A percentile compares a stretch with the other conserved stretches of the same genome.
These are phyloP conservation scores for Ochotona princeps DNA, from an alignment of 2,113 vertebrate genomes.

Conservation along the genomic window DNA sequence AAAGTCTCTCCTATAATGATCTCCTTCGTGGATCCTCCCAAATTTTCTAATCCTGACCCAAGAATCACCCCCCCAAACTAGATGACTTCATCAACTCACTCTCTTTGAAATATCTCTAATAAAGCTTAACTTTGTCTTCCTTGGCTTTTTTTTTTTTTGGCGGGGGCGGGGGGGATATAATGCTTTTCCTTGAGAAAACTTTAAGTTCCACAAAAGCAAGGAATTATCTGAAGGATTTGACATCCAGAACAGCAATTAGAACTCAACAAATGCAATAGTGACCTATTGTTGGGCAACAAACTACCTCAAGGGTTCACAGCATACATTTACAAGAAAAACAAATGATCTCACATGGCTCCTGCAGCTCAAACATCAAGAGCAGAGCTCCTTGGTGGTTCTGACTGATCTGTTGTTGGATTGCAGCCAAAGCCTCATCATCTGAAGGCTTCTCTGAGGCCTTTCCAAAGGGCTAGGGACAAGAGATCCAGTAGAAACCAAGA, in stretches of 20 bases:
- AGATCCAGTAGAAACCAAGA: not conserved
- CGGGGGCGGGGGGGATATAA: not conserved
- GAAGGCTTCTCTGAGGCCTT: not conserved
- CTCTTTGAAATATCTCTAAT: not conserved
- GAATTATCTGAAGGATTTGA: not conserved
- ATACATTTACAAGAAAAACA: not conserved
- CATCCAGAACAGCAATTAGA: not conserved
- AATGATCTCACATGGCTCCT: not conserved
- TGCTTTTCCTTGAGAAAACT: not conserved
- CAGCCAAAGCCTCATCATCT: not conserved
- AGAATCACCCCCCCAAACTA: not conserved
- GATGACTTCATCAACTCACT: not conserved
- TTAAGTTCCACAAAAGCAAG: not conserved
- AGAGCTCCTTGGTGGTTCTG: not conserved
- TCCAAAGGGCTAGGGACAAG: not conserved
- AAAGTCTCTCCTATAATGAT: not conserved
- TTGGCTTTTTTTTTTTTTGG: not conserved
- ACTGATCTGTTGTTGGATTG: not conserved
- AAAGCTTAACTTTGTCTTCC: not conserved
- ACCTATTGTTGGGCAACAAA: constrained; percentile 33
- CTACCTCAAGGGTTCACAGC: not conserved
- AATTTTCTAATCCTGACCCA: not conserved
- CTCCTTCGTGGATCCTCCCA: not conserved
- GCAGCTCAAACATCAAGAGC: not conserved
- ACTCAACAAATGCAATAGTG: not conserved